Base-by-base conservation (phyloP, 2,797 vertebrate genomes). In the Hypotaenidia philippensis region DNA sequence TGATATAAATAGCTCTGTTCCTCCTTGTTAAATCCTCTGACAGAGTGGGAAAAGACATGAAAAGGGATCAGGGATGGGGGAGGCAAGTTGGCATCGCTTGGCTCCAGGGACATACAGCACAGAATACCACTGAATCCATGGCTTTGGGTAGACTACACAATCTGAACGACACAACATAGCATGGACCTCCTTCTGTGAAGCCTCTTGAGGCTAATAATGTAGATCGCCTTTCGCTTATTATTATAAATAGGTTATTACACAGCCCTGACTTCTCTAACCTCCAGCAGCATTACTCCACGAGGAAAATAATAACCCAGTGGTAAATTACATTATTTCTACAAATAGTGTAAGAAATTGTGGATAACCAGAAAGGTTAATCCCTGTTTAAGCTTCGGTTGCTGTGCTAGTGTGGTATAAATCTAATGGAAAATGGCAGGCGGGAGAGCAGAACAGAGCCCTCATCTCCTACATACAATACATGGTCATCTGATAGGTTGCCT, bases 341-440 rank as follows among this genome's bases (percentile, higher is more conserved):
- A 88, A 91, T 53, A 88, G 15, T 21, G 9, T 63, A 79, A 94
- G 83, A 87, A 92, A 91, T 34, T 82, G 59, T 88, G n/a, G 59
- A 65, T 86, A 92, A 86, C 32, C 32, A 76, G 56, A 90, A 88
- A 91, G 84, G 69, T 91, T 96, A 96, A 96, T 83, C 69, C 69
- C 52, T 79, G 17, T 75, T 86, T 93, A 94, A 94, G 89, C 65
- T 88, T 86, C 72, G 72, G 55, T 52, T 94, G 27, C 44, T 76
- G 55, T 45, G 59, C 66, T 63, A 69, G 29, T 27, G 26, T 76
- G 31, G 52, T 66, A 84, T 86, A 91, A 94, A 94, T 70, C 70
- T 93, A 38, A 76, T 38, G 32, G 70, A 63, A 94, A 93, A 90
- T 69, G 40, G 11, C 7, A 38, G 25, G 38, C 44, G 83, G 65